Evolutionary conservation across 1,140 invertebrate species (phyloP), one percentile per base, ranked within the genome.

Genomic region (Bathynomus jamesi): DNA sequence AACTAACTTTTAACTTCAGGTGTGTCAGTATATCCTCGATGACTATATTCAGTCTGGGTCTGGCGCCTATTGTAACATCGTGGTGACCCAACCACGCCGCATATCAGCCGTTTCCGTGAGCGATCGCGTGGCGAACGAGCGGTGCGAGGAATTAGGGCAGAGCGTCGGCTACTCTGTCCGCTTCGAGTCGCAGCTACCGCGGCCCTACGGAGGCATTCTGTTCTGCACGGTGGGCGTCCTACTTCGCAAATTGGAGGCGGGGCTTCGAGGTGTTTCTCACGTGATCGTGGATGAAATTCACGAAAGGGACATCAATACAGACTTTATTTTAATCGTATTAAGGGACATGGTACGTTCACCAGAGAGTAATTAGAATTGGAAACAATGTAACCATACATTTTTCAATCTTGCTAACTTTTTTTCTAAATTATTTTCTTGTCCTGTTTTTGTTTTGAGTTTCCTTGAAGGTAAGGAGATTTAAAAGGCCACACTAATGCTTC

Each of bases 281-380:
- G 91, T 95, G 0, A 91, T 95, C 61, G 90, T 98, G 28, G 97
- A 99, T 83, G 97, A 99, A 86, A 95, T 99, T 73, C 96, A 99
- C 80, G 96, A 99, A 81, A 84, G 96, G 53, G 96, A 99, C 82
- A 92, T 96, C 0, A 97, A 98, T 81, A 94, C 92, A 29, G 97
- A 99, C 81, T 99, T 99, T 79, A 88, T 98, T 5, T 87, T 99
- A 83, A 94, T 97, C 61, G 88, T 97, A 0, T 83, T 99, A 0
- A 85, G 94, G 28, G 94, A 99, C 80, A 95, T 97, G 88, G 87
- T 98, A 0, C 89, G 91, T 24, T n/a, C 11, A 28, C 30, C 24
- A 60, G n/a, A n/a, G n/a, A n/a, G n/a, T n/a, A n/a, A n/a, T n/a
- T n/a, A n/a, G n/a, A n/a, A n/a, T n/a, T n/a, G n/a, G n/a, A n/a